A percentile compares a stretch with the other conserved stretches of the same genome.
Conservation (phyloP, 2,888 invertebrate species). For the Folsomia candida region DNA sequence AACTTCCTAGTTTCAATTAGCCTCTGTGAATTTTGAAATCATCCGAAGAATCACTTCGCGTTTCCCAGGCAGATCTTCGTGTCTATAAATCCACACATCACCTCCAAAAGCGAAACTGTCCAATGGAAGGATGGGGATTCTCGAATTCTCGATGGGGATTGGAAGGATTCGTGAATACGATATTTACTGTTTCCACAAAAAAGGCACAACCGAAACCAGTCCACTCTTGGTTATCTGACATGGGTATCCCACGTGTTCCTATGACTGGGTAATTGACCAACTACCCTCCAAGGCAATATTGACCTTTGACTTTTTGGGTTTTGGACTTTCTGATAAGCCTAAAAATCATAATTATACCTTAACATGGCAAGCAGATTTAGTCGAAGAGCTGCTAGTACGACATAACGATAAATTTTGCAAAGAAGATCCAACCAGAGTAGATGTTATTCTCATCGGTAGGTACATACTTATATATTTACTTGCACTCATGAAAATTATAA, state of each 20-base stretch:
- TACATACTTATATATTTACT: no score
- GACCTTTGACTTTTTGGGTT: conserved; percentile 36
- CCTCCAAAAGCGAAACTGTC: no score
- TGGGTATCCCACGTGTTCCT: conserved; percentile 37
- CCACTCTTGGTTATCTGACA: conserved; percentile 33
- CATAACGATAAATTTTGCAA: conserved; percentile 25
- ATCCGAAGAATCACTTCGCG: no score
- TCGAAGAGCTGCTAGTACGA: conserved; percentile 30
- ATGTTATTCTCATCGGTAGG: no score
- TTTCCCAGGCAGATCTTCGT: no score
- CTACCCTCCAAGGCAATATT: conserved; percentile 22
- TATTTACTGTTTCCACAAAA: conserved; percentile 34
- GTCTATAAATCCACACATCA: no score
- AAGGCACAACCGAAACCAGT: conserved; percentile 4
- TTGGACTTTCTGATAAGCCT: conserved; percentile 41
- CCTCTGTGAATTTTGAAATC: no score
- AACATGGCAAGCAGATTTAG: conserved; percentile 39
- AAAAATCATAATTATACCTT: conserved; percentile 31
- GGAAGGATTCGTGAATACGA: conserved; percentile 25
- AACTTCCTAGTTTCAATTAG: no score
- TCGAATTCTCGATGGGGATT: no score
- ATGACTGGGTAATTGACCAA: conserved; percentile 34
- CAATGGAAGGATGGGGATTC: no score
- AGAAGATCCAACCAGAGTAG: no score
- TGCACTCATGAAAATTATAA: no score